Percentiles rank a stretch among this genome's conserved stretches.
phyloP scores from a whole-genome alignment of 2,113 vertebrate genomes.

The Melanotaenia duboulayi region DNA sequence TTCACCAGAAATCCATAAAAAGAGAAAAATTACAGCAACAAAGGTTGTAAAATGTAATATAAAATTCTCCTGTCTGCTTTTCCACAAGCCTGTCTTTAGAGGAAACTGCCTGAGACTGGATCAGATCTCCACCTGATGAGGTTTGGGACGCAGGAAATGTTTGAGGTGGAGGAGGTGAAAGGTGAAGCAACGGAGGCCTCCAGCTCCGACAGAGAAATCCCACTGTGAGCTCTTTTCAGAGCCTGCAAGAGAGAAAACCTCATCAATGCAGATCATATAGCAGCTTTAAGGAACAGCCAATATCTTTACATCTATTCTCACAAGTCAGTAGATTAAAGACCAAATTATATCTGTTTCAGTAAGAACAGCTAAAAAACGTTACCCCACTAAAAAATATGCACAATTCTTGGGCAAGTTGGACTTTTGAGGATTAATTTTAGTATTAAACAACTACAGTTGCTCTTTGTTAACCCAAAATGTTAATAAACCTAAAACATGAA shows the following conservation, averaged over 20 bases:
- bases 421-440: too few species aligned
- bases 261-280: background rate
- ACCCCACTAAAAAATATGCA: too few species aligned
- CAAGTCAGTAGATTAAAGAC: background rate
- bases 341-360: background rate
- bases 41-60: background rate
- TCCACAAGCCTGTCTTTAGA: background rate
- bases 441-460: too few species aligned
- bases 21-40: background rate
- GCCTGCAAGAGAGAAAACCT: slow-evolving; percentile 80
- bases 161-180: slow-evolving; percentile 94
- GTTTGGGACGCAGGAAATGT: slow-evolving; percentile 96
- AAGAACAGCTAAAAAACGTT: too few species aligned
- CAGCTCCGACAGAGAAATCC: slow-evolving; percentile 96
- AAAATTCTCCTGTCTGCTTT: too few species aligned
- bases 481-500: too few species aligned
- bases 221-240: slow-evolving; percentile 94
- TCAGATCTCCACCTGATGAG: slow-evolving; percentile 90
- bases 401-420: too few species aligned
- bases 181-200: slow-evolving; percentile 97
- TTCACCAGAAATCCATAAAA: background rate
- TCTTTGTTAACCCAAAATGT: too few species aligned
- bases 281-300: background rate
- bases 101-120: background rate
- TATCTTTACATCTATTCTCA: too few species aligned